Base-by-base conservation (phyloP, 2,888 invertebrate species). In the Diplolepis rosae region DNA sequence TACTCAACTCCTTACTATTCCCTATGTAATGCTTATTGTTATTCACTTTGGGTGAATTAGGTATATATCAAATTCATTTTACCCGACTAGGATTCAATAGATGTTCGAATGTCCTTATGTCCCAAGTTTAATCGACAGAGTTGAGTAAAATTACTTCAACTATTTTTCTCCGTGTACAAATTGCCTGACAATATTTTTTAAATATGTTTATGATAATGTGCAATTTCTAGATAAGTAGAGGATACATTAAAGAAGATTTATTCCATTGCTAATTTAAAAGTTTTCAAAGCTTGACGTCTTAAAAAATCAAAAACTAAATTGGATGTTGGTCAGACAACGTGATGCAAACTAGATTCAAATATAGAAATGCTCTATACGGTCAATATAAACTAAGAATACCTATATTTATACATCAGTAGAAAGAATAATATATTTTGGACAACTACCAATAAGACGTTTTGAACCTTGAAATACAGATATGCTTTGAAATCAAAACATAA, bases 381-480 rank as follows among this genome's bases (percentile, higher is more conserved):
- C 18, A 30, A 18, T 54, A 30, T 54, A 54, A 30, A 15, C 28
- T 18, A 30, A 28, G 15, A 28, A 50, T 50, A 54, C 30, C 11
- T 9, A 50, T 50, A 54, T 54, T 11, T 9, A n/a, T 4, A 51
- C 11, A 54, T 18, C 18, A 54, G 15, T 32, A 54, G 30, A 54
- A 32, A 52, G 45, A 45, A 45, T 45, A 54, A 54, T 52, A 28
- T 18, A 9, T 18, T 54, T 54, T 54, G 54, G 54, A 54, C 9
- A 54, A 15, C 9, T 30, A 32, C 32, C 54, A 54, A 30, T 54
- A 22, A n/a, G 45, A 45, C 9, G 45, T 11, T 30, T 54, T 30
- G 15, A 54, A 28, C 54, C 54, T 54, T 54, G 54, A 54, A 54
- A 54, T 32, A 54, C 30, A 39, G n/a, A 39, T 13, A 61, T n/a